Evolutionary conservation across 2,888 invertebrate species (phyloP), one percentile per base, ranked within the genome.

Genomic region (Branchipolynoe longqiensis): DNA sequence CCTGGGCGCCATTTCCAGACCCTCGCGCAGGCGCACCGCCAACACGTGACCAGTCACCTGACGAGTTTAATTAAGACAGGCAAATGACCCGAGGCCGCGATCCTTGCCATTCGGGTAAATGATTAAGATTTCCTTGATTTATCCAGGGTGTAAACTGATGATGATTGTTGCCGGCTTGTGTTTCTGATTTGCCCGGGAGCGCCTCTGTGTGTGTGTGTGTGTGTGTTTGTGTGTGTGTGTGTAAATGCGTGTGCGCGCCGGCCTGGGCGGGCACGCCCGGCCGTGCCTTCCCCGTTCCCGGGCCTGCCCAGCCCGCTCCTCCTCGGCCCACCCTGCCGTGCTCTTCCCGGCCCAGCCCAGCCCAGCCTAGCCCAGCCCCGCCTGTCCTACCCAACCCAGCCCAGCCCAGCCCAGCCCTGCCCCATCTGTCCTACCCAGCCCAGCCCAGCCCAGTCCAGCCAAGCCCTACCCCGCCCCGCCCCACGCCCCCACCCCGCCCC

Each of bases 141-240:
- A 33, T 4, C 33, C 33, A 28, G 31, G 28, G 31, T 64, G 64
- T 64, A 64, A 64, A 64, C 64, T 31, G 64, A 64, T 64, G 64
- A 64, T 31, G 64, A 64, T 64, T 64, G 64, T 33, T 31, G 64
- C n/a, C 31, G 64, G 28, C 28, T 33, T 64, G 33, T 25, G 64
- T 33, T 28, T 64, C 64, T 64, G 31, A 64, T 64, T 64, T 58
- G 58, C n/a, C 25, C 58, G 58, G 58, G 4, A 4, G n/a, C n/a
- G n/a, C n/a, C 12, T 12, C 22, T 56, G 56, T 56, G 3, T 56
- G 56, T 56, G n/a, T 56, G 56, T 56, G n/a, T 56, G n/a, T 56
- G 56, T 12, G n/a, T 56, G 56, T 56, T 56, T 3, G 1, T 3
- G 56, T 56, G 18, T 56, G 6, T 56, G 56, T 56, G 31, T 31